phyloP scores from a whole-genome alignment of 2,888 invertebrate genomes.

The Ophion obscuratus region DNA sequence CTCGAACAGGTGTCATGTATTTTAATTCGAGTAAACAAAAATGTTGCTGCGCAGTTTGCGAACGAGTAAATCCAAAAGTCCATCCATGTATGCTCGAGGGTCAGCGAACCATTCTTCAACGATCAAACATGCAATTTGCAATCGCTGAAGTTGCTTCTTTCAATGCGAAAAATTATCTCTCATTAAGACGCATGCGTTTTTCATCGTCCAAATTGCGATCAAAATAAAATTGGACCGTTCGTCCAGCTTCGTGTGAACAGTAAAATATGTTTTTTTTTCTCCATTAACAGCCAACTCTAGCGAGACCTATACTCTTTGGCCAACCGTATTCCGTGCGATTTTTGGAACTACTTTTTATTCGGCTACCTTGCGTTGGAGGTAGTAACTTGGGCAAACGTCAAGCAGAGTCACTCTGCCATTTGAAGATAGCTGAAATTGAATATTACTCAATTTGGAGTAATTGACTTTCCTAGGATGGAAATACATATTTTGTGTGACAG shows the following conservation, averaged over 20 bases:
- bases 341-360: background rate
- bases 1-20: background rate
- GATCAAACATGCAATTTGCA: background rate
- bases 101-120: conserved; percentile 12
- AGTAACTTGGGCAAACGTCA: too few relatives aligned
- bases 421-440: too few relatives aligned
- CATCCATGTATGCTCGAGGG: background rate
- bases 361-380: too few relatives aligned
- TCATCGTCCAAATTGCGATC: background rate
- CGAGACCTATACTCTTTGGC: background rate
- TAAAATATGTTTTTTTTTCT: background rate
- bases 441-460: too few relatives aligned
- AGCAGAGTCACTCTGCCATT: too few relatives aligned
- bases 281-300: background rate
- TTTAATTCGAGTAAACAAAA: background rate
- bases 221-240: background rate
- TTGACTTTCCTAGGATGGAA: too few relatives aligned
- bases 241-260: background rate
- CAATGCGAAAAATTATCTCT: background rate
- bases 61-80: background rate
- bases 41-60: background rate
- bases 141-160: background rate
- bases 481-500: too few relatives aligned
- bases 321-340: background rate
- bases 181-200: background rate